These are phyloP conservation scores for Drosophila percnosoma DNA, from an alignment of 2,888 invertebrate species.

Conservation along the genomic window DNA sequence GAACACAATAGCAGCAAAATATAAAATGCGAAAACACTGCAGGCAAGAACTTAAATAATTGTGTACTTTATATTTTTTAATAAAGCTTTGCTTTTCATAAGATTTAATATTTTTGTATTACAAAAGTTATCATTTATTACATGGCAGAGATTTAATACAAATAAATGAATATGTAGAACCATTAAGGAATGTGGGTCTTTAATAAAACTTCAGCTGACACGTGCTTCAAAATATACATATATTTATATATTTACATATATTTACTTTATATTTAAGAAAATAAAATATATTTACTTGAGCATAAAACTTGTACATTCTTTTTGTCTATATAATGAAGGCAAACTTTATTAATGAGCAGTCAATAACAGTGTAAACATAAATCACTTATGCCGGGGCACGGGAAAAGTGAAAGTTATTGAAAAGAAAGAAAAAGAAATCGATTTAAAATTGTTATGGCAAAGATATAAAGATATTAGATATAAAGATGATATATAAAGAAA, in stretches of 20 bases:
- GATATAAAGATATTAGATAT: background rate
- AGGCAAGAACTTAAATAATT: background rate
- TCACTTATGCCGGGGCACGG: background rate
- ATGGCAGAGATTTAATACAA: background rate
- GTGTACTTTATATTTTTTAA: background rate
- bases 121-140: background rate
- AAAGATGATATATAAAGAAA: background rate
- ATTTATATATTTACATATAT: background rate
- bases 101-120: background rate
- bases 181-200: background rate
- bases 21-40: background rate
- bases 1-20: conserved; percentile 5
- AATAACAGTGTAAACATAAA: background rate
- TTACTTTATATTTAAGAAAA: background rate
- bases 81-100: background rate
- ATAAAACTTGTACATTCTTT: background rate
- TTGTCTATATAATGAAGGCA: background rate
- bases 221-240: background rate
- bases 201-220: background rate
- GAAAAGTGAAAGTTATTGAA: background rate
- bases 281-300: background rate
- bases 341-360: background rate
- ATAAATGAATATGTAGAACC: background rate
- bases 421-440: background rate
- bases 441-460: background rate